phyloP scores from a whole-genome alignment of 53 echinoderm and acorn worm species.

The Holothuria leucospilota region DNA sequence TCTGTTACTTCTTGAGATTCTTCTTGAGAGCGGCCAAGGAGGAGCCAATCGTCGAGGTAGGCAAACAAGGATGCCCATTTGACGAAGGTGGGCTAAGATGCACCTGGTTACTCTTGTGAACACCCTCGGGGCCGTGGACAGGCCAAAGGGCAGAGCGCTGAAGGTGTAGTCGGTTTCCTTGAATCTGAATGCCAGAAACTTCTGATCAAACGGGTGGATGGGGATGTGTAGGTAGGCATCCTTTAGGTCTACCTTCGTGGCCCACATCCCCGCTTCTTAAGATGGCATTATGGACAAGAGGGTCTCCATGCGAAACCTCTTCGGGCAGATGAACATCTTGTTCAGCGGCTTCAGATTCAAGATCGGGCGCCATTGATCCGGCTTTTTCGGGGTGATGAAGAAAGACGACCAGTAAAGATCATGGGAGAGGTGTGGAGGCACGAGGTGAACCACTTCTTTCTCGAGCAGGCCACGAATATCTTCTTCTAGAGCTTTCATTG shows the following conservation, averaged over 20 bases:
- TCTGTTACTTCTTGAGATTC: not conserved
- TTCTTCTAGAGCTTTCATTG: not conserved
- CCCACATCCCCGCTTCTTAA: not conserved
- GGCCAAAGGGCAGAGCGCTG: too few species aligned
- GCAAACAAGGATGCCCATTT: constrained; percentile 5
- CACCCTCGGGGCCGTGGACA: too few species aligned
- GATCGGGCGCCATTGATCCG: too few species aligned
- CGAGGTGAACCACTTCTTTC: not conserved
- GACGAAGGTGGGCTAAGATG: not conserved
- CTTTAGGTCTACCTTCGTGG: too few species aligned
- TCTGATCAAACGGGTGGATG: too few species aligned
- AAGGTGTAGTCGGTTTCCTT: too few species aligned
- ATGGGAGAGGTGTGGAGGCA: not conserved
- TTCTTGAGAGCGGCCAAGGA: not conserved
- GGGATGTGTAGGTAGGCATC: constrained; percentile 36
- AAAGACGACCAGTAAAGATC: constrained; percentile 10
- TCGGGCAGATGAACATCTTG: not conserved
- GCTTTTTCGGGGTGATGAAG: too few species aligned
- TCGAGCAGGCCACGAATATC: constrained; percentile 1
- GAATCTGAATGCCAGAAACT: too few species aligned
- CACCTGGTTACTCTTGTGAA: too few species aligned
- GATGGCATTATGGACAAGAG: not conserved
- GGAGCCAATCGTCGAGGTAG: constrained; percentile 53
- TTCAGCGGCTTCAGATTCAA: too few species aligned
- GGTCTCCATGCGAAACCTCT: constrained; percentile 48